phyloP scores from a whole-genome alignment of 2,113 vertebrate genomes.

The Ahaetulla prasina region DNA sequence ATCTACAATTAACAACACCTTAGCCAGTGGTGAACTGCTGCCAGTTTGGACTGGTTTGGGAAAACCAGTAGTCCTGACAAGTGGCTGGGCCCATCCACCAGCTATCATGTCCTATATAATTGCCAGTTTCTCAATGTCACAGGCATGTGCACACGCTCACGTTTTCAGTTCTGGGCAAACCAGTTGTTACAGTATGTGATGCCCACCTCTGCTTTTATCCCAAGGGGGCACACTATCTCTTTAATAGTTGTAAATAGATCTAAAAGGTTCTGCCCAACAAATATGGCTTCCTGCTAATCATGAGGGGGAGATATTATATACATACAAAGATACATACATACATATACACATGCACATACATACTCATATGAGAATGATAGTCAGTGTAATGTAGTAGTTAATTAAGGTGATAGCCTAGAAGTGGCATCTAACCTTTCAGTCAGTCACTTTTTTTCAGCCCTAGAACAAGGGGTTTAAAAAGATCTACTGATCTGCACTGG shows the following conservation, averaged over 20 bases:
- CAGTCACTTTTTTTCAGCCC: background rate
- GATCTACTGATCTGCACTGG: background rate
- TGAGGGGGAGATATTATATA: background rate
- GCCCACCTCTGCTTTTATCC: background rate
- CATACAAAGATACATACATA: background rate
- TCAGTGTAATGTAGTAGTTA: background rate
- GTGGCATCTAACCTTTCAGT: background rate
- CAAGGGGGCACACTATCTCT: background rate
- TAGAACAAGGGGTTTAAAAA: background rate
- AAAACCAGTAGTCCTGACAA: too few species aligned
- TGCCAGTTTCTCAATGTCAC: accelerated
- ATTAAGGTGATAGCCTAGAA: background rate
- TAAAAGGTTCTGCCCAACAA: background rate
- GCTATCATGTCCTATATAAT: too few species aligned
- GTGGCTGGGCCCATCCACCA: too few species aligned
- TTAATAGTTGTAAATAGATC: background rate
- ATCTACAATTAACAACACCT: background rate
- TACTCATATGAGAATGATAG: background rate
- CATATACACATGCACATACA: background rate
- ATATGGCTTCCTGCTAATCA: background rate
- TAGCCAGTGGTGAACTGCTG: background rate
- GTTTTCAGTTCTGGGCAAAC: too few species aligned
- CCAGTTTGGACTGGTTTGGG: too few species aligned
- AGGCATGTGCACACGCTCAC: too few species aligned
- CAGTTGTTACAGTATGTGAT: too few species aligned